Percentiles rank a stretch among this genome's conserved stretches.
Evolutionary conservation across 1,140 invertebrate species (phyloP).

Genomic region (Paracyclopina nana): DNA sequence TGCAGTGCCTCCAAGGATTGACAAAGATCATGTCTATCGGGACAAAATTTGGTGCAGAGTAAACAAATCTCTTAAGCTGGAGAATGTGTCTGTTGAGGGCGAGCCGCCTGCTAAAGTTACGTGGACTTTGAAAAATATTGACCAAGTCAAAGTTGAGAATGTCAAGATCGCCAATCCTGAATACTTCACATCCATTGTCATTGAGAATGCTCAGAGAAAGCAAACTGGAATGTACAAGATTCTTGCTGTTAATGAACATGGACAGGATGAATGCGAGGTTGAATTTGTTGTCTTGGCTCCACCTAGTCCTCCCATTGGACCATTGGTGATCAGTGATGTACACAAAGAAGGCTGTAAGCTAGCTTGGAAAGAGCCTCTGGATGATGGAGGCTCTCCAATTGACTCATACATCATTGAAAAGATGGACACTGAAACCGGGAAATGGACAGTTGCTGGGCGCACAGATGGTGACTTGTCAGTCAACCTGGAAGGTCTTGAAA

Average conservation of each 20-base stretch:
- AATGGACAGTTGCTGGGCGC: slow-evolving; percentile 29
- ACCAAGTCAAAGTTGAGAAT: slow-evolving; percentile 19
- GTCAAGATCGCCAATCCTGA: slow-evolving; percentile 64
- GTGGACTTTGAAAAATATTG: slow-evolving; percentile 48
- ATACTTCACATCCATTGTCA: slow-evolving; percentile 65
- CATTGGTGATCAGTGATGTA: slow-evolving; percentile 71
- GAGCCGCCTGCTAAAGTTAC: slow-evolving; percentile 79
- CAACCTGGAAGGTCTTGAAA: slow-evolving; percentile 67
- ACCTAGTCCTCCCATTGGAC: slow-evolving; percentile 80
- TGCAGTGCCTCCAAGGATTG: slow-evolving; percentile 69
- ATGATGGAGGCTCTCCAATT: slow-evolving; percentile 81
- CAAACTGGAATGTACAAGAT: slow-evolving; percentile 79
- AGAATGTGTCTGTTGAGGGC: slow-evolving; percentile 71
- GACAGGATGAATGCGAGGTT: slow-evolving; percentile 77
- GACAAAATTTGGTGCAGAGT: slow-evolving; percentile 52
- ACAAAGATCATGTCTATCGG: slow-evolving; percentile 71
- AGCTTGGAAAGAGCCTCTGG: slow-evolving; percentile 83
- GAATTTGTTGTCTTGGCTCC: slow-evolving; percentile 82
- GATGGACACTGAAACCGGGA: slow-evolving; percentile 51
- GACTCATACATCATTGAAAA: slow-evolving; percentile 78
- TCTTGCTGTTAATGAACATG: slow-evolving; percentile 73
- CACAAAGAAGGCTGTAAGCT: slow-evolving; percentile 87
- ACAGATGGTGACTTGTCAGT: slow-evolving; percentile 69
- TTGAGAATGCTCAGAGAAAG: slow-evolving; percentile 55
- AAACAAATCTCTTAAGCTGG: slow-evolving; percentile 70